These are phyloP conservation scores for Dynastes tityus DNA, from an alignment of 2,888 invertebrate genomes.

Conservation along the genomic window DNA sequence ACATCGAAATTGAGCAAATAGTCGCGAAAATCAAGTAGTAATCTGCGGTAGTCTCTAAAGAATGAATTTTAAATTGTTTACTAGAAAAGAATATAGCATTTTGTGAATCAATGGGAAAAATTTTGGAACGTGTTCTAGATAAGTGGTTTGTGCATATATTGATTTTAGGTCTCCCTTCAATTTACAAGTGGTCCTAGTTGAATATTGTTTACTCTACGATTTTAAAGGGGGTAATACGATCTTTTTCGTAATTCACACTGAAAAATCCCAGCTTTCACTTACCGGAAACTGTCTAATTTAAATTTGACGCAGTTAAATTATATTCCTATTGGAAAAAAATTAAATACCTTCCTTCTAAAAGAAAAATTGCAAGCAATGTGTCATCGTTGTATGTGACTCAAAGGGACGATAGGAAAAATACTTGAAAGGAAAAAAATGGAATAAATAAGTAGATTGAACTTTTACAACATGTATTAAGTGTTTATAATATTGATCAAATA, in stretches of 20 bases:
- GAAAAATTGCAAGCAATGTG: slow-evolving; percentile 18
- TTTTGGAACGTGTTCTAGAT: slow-evolving; percentile 47
- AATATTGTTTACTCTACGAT: slow-evolving; percentile 48
- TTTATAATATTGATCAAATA: slow-evolving; percentile 49
- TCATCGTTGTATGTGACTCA: slow-evolving; percentile 41
- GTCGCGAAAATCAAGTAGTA: not conserved
- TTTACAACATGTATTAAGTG: slow-evolving; percentile 32
- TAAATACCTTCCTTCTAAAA: not conserved
- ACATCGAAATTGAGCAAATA: not conserved
- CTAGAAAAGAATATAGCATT: slow-evolving; percentile 15
- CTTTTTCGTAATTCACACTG: not conserved
- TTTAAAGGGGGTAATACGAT: slow-evolving; percentile 23
- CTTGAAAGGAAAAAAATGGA: not conserved
- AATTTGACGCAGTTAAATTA: not conserved
- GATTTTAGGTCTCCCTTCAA: slow-evolving; percentile 53
- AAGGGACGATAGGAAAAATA: not conserved
- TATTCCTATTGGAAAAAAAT: slow-evolving; percentile 7
- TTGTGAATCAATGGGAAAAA: slow-evolving; percentile 26
- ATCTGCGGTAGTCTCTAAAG: not conserved
- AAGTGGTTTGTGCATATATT: slow-evolving; percentile 51
- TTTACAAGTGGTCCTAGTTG: slow-evolving; percentile 53
- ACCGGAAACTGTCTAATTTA: not conserved
- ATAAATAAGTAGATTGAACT: slow-evolving; percentile 30
- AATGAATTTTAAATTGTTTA: slow-evolving; percentile 12
- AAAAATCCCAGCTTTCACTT: not conserved